Percentiles rank a stretch among this genome's conserved stretches.
Evolutionary conservation across 2,113 vertebrate genomes (phyloP).

Genomic region (Microcebus murinus): DNA sequence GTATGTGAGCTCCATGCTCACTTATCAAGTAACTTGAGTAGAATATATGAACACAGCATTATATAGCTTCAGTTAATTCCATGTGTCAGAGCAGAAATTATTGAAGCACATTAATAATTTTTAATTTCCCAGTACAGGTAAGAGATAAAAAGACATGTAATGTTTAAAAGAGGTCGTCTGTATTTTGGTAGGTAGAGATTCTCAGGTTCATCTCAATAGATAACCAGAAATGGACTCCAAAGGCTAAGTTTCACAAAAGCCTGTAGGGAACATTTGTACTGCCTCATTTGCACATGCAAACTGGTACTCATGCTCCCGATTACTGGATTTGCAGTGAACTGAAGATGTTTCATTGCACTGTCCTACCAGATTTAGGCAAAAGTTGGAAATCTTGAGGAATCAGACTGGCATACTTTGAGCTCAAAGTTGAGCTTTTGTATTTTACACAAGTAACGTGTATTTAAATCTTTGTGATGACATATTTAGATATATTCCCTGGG

Average conservation of each 20-base stretch:
- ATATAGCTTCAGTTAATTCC: not conserved
- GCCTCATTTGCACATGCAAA: not conserved
- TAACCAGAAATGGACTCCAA: not conserved
- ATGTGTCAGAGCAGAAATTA: constrained; percentile 38
- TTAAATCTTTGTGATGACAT: not conserved
- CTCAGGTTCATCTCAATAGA: not conserved
- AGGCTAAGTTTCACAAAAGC: not conserved
- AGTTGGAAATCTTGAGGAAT: not conserved
- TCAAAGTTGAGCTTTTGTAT: constrained; percentile 16
- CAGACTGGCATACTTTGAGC: not conserved
- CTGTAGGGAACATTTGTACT: not conserved
- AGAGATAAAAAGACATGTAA: not conserved
- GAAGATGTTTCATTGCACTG: not conserved
- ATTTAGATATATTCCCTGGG: not conserved
- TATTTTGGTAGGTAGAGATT: not conserved
- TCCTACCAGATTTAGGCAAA: not conserved
- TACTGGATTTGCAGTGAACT: constrained; percentile 44
- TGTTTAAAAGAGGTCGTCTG: not conserved
- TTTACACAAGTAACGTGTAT: not conserved
- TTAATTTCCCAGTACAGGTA: constrained; percentile 40
- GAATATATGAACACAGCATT: not conserved
- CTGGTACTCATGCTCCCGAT: not conserved
- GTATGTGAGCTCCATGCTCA: not conserved
- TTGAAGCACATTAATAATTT: constrained; percentile 35
- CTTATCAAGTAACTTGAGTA: constrained; percentile 26